Base-by-base conservation (phyloP, 2,888 invertebrate genomes). In the Gnatocerus cornutus region DNA sequence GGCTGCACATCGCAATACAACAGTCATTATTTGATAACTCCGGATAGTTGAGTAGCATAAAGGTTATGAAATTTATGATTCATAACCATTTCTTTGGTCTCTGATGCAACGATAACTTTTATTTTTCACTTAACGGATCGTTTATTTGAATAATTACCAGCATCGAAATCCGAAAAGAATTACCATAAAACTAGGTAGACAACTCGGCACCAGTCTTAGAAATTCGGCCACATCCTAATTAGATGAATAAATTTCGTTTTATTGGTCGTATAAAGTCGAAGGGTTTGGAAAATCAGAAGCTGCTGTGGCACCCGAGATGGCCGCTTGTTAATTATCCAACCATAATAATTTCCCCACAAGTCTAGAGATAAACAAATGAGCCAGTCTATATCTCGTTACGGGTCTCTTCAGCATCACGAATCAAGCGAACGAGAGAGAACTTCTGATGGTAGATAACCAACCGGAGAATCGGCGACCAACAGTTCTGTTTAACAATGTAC, bases 361-460 rank as follows among this genome's bases (percentile, higher is more conserved):
- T 80, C 77, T 74, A 77, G 81, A 81, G 82, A 84, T 84, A 84
- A 82, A 84, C 84, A 84, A 84, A 83, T 83, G 83, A 82, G 83
- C 81, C 80, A 80, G 80, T 80, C 80, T 78, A 78, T 81, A 78
- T 82, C 81, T 82, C 79, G 80, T 81, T 82, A 81, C 81, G 79
- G 79, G 77, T 76, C 74, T 76, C 75, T 77, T 68, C 73, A 78
- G 80, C 80, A 81, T 81, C 82, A 83, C 82, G 82, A 82, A 82
- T 81, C 81, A 81, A 81, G 77, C 73, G 70, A 73, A 69, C 73
- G 73, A 74, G 74, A 65, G 55, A 48, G 53, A 50, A 56, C 39
- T 50, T 59, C 74, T 75, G 81, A 80, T 80, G 62, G 77, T 56
- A 81, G 81, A 81, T 81, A 81, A 80, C 79, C 78, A 78, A 79